Percentiles rank a stretch among this genome's conserved stretches.
Conservation (phyloP, 2,113 vertebrate species). For the Melierax canorus region DNA sequence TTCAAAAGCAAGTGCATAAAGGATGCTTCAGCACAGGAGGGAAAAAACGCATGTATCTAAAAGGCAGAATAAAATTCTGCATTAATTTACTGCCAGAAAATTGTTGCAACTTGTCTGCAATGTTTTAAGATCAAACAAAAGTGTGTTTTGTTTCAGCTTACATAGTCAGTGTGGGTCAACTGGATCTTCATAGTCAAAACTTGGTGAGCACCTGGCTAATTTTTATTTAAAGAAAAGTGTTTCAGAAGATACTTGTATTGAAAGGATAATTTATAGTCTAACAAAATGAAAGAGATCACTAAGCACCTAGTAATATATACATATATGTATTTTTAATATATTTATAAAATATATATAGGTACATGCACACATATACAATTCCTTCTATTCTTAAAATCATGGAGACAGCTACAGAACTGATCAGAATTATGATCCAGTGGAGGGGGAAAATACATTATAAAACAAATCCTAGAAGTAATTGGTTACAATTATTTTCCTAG, state of each 20-base stretch:
- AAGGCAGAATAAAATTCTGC: neutral
- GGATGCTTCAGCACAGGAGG: neutral
- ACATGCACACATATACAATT: neutral
- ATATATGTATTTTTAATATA: neutral
- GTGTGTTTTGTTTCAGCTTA: neutral
- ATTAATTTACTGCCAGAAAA: neutral
- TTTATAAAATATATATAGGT: neutral
- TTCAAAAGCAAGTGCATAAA: neutral
- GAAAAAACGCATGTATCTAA: neutral
- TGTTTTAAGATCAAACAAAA: neutral
- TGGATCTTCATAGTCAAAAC: neutral
- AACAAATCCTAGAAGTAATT: neutral
- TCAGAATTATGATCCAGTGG: neutral
- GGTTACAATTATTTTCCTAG: neutral
- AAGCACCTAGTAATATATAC: neutral
- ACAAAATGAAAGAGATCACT: neutral
- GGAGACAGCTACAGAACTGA: neutral
- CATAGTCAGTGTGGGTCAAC: neutral
- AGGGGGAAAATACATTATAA: neutral
- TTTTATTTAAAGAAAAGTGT: neutral
- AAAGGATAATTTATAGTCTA: neutral
- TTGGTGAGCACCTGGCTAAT: neutral
- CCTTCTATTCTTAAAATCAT: neutral
- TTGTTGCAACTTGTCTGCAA: neutral
- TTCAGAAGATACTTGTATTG: neutral